Base-by-base conservation (phyloP, 2,888 invertebrate species). In the Thymelicus lineola region DNA sequence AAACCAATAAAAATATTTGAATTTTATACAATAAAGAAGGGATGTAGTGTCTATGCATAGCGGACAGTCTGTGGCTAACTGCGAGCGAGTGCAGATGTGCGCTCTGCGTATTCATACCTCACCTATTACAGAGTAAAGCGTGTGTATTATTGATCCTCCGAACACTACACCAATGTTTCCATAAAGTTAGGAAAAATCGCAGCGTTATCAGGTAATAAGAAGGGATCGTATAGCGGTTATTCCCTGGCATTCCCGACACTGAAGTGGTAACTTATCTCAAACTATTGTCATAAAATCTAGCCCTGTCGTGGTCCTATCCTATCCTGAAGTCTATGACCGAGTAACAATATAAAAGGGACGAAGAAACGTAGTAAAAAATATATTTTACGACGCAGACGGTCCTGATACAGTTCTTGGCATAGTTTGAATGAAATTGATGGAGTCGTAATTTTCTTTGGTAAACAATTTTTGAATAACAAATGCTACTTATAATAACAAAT, bases 321-420 rank as follows among this genome's bases (percentile, higher is more conserved):
- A 45, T 15, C 14, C 50, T 15, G 46, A 17, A 68, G 61, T 61
- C 61, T 62, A 62, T 57, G 45, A 17, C 50, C 7, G 50, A 67
- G 50, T 59, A 55, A 67, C 53, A 60, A 45, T 61, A 61, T 67
- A 67, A 67, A 67, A 67, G 55, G 50, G 53, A 53, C 50, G 58
- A 48, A 59, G 59, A 53, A 12, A 38, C 48, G 50, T 59, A 59
- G 46, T 59, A 59, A 66, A 66, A 59, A 46, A 66, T 59, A 59
- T 36, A 50, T 38, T 58, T 50, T 66, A 38, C 20, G 53, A 17
- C 50, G 46, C 12, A 6, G 42, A 20, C 42, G 17, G 20, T 50
- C 50, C 50, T 50, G 60, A 60, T 60, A 42, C 60, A 20, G 45
- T 45, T 20, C 20, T 60, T 38, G 60, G 45, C 60, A 45, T 46